A percentile compares a stretch with the other conserved stretches of the same genome.
Evolutionary conservation across 2,113 vertebrate species (phyloP).

Genomic region (Dasyornis broadbenti): DNA sequence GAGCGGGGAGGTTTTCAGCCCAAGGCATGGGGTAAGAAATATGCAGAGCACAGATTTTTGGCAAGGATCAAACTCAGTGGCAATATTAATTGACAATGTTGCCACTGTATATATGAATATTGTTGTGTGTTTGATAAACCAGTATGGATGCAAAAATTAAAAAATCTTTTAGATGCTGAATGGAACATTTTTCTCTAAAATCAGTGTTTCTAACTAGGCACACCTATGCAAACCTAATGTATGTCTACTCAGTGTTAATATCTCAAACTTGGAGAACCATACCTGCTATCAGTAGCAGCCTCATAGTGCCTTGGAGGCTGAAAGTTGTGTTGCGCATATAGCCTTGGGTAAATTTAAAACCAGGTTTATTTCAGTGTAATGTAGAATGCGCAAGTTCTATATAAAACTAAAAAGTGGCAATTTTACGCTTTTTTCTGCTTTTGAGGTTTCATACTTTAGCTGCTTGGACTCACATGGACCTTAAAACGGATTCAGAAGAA

Average conservation of each 20-base stretch:
- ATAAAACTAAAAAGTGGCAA: neutral
- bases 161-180: neutral
- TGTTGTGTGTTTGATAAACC: neutral
- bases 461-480: neutral
- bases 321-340: neutral
- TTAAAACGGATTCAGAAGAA: neutral
- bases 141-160: neutral
- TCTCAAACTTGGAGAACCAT: neutral
- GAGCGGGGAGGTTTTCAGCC: slow-evolving; percentile 86
- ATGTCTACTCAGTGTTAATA: neutral
- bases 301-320: neutral
- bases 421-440: neutral
- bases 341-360: neutral
- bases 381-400: neutral
- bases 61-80: neutral
- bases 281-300: neutral
- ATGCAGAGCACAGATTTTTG: neutral
- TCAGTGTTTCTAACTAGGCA: neutral
- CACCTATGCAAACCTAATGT: neutral
- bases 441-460: neutral
- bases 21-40: slow-evolving; percentile 93
- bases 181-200: neutral
- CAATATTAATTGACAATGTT: neutral
- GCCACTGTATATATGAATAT: neutral
- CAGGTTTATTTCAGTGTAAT: neutral